Conservation (phyloP, 2,113 vertebrate species). For the Aegithalos caudatus region DNA sequence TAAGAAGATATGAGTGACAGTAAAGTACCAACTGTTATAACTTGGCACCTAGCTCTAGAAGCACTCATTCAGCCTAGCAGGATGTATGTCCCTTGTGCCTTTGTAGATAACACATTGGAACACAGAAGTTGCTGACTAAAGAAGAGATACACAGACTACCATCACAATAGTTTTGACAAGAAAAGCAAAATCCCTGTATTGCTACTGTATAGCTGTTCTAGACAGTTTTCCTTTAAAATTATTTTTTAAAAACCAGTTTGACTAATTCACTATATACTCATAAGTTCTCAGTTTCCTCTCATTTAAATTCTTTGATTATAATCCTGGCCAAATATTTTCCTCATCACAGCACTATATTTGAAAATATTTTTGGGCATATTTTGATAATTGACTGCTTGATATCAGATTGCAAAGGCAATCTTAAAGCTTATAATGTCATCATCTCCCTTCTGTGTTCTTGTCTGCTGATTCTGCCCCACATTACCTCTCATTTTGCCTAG, state of each 20-base stretch:
- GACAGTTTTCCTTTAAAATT: background rate
- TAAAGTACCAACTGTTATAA: background rate
- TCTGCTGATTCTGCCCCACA: background rate
- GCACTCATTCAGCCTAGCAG: background rate
- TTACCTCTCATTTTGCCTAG: background rate
- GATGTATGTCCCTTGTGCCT: background rate
- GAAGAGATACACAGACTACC: background rate
- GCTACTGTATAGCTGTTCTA: background rate
- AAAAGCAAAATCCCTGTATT: background rate
- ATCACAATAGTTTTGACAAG: background rate
- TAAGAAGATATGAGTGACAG: background rate
- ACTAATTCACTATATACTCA: background rate
- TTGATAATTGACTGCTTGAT: background rate
- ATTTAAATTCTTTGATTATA: background rate
- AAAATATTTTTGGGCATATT: background rate
- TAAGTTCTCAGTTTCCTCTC: background rate
- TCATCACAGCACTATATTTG: background rate
- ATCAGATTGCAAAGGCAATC: background rate
- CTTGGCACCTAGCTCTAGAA: background rate
- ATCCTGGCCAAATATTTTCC: background rate
- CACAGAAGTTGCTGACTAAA: background rate
- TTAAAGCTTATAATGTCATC: background rate
- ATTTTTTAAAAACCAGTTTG: rapidly evolving
- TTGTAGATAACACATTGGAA: background rate
- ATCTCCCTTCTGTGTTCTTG: background rate